phyloP scores from a whole-genome alignment of 2,113 vertebrate species.

The Protobothrops mucrosquamatus region DNA sequence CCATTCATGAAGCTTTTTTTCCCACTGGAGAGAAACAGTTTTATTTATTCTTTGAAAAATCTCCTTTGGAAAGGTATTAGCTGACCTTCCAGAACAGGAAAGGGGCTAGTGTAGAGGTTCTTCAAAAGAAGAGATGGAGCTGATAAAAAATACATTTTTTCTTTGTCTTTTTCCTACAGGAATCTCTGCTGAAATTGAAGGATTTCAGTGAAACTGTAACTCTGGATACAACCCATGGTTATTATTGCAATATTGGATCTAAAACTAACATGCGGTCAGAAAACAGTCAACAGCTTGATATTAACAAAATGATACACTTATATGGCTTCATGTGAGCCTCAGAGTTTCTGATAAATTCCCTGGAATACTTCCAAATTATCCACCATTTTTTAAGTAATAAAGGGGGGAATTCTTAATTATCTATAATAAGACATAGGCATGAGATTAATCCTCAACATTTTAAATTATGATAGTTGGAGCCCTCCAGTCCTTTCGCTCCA shows the following conservation, averaged over 20 bases:
- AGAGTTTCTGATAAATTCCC: not conserved
- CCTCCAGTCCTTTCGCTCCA: not conserved
- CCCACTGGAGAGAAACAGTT: not conserved
- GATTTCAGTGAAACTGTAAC: not conserved
- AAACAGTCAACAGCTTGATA: not conserved
- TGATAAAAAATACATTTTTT: not conserved
- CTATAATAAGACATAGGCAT: not conserved
- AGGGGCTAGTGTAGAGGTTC: not conserved
- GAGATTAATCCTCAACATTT: not conserved
- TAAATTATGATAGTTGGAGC: not conserved
- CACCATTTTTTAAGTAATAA: not conserved
- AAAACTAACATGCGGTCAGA: not conserved
- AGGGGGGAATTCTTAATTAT: not conserved
- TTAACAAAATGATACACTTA: not conserved
- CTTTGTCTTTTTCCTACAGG: not conserved
- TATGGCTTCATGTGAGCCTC: not conserved
- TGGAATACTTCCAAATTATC: not conserved
- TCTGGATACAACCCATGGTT: not conserved
- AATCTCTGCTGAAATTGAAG: not conserved
- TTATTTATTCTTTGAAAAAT: not conserved
- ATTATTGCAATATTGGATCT: not conserved
- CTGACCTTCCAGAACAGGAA: not conserved
- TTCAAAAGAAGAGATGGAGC: not conserved
- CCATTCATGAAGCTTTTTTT: too few relatives aligned
- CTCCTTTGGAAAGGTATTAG: not conserved